phyloP scores from a whole-genome alignment of 30 jellyfish, hydroid and myxozoan genomes.

The Cassiopea andromeda region DNA sequence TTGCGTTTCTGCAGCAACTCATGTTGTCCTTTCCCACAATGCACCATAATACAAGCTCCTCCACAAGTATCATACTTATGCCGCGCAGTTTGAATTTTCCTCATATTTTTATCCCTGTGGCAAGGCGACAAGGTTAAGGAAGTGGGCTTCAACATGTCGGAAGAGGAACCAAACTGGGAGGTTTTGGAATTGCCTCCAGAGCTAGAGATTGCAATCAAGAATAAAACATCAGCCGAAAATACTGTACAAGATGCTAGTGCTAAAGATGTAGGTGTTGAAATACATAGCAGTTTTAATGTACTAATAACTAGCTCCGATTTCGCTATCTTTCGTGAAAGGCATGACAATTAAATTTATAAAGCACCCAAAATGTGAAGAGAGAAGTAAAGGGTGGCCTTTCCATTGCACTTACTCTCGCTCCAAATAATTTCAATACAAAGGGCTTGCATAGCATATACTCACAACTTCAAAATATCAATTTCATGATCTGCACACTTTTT shows the following conservation, averaged over 20 bases:
- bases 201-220: slow-evolving; percentile 36
- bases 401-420: too few species aligned
- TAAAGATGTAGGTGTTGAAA: background rate
- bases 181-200: slow-evolving; percentile 57
- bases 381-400: too few species aligned
- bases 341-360: too few species aligned
- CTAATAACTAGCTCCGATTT: too few species aligned
- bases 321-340: too few species aligned
- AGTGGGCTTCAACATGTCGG: slow-evolving; percentile 44
- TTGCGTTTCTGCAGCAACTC: background rate
- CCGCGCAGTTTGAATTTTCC: background rate
- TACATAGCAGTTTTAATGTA: background rate
- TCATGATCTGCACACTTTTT: too few species aligned
- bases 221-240: background rate
- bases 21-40: background rate
- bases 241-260: background rate
- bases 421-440: too few species aligned
- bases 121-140: background rate
- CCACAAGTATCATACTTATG: background rate
- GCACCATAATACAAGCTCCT: background rate
- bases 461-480: too few species aligned
- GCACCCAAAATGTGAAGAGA: too few species aligned
- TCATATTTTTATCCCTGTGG: slow-evolving; percentile 7
- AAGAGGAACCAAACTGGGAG: slow-evolving; percentile 65
- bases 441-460: too few species aligned